phyloP scores from a whole-genome alignment of 2,113 vertebrate genomes.

The Bos indicus region DNA sequence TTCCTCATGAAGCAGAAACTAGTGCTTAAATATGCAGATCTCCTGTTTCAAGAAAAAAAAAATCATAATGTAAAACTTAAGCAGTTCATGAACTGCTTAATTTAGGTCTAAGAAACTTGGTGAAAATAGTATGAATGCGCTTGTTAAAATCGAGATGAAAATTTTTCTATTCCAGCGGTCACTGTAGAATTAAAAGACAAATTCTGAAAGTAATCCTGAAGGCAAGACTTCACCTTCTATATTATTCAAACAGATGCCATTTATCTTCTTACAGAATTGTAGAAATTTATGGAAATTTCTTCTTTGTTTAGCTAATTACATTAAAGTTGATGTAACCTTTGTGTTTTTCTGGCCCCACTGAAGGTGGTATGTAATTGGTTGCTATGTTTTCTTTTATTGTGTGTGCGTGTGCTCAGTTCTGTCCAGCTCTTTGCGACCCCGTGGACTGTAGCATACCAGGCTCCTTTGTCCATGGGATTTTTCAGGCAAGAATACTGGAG shows the following conservation, averaged over 20 bases:
- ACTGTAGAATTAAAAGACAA: background rate
- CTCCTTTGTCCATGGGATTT: background rate
- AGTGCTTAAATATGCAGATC: background rate
- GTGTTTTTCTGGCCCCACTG: background rate
- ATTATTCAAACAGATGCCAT: background rate
- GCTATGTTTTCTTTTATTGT: background rate
- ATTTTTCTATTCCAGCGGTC: background rate
- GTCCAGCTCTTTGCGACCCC: background rate
- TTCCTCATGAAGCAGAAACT: slow-evolving; percentile 2
- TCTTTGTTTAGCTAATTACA: background rate
- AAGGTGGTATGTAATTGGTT: background rate
- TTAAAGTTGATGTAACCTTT: background rate
- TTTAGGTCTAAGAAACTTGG: background rate
- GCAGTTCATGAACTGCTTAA: background rate
- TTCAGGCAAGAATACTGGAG: background rate
- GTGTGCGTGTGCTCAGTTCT: background rate
- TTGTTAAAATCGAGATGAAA: background rate
- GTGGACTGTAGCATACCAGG: background rate
- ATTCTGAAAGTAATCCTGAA: background rate
- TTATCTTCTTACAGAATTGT: background rate
- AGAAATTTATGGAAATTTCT: background rate
- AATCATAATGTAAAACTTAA: background rate
- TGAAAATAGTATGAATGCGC: background rate
- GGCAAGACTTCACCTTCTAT: background rate
- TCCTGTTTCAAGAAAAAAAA: slow-evolving; percentile 1